These are phyloP conservation scores for Saguinus imperator DNA, from an alignment of 2,113 vertebrate species.

Conservation along the genomic window DNA sequence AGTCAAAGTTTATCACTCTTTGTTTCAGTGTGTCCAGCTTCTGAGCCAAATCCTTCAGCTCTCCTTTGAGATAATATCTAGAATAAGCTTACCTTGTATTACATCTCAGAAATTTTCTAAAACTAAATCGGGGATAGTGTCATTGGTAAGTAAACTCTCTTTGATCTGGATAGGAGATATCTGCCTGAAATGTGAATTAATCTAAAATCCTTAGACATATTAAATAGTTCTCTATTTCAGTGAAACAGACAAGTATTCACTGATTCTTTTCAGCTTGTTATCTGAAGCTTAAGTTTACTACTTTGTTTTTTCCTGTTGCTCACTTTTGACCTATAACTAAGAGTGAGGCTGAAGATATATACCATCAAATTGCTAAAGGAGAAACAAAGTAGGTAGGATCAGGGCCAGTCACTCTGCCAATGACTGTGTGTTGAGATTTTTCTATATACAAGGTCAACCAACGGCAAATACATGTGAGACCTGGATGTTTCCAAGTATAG, in stretches of 20 bases:
- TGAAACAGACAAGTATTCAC: conserved; percentile 20
- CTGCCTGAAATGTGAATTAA: conserved; percentile 51
- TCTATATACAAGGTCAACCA: background rate
- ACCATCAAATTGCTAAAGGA: background rate
- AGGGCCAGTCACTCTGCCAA: background rate
- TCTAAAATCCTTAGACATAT: conserved; percentile 60
- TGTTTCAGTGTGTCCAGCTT: conserved; percentile 43
- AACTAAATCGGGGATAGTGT: conserved; percentile 42
- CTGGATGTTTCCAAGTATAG: background rate
- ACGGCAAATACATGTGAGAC: background rate
- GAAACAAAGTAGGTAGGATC: background rate
- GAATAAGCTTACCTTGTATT: conserved; percentile 53
- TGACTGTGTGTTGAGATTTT: background rate
- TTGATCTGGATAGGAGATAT: conserved; percentile 9
- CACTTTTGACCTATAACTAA: background rate
- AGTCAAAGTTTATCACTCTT: conserved; percentile 48
- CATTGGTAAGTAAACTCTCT: conserved; percentile 34
- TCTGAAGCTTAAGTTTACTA: conserved; percentile 8
- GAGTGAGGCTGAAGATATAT: background rate
- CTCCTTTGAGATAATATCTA: conserved; percentile 60
- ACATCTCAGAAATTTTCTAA: conserved; percentile 48
- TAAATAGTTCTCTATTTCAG: conserved; percentile 19
- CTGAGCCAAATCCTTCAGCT: conserved; percentile 45
- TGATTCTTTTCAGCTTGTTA: background rate
- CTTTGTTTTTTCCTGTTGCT: background rate